Base-by-base conservation (phyloP, 2,113 vertebrate genomes). In the Ardeotis arabs region DNA sequence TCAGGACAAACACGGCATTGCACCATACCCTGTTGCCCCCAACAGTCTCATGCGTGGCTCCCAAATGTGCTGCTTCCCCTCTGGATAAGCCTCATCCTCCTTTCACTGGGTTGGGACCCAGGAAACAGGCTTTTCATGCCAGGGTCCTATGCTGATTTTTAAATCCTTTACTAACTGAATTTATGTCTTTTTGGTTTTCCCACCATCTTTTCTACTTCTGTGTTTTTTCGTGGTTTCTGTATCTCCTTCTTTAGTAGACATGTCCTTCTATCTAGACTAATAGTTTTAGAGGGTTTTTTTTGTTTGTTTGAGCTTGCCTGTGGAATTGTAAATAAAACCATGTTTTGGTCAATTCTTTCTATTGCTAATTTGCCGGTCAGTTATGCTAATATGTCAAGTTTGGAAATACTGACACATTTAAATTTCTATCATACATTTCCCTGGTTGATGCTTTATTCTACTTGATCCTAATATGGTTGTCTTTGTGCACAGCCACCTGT, bases 401-500 rank as follows among this genome's bases (percentile, higher is more conserved):
- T 75, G 39, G 33, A 44, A n/a, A 86, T 67, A 35, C 41, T 44
- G 76, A 55, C 0, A 0, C 58, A 56, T 89, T 89, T 82, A 44
- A 44, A 69, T 44, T 91, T 89, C 64, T 78, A 44, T 78, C 27
- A 20, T 89, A 19, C 33, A 13, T 82, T 82, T 89, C 39, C 16
- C 1, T 78, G 66, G 23, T 24, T 64, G 69, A 78, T 95, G 66
- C 60, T 92, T 91, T 49, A 79, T 52, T 96, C 81, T 72, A 6
- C 49, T 74, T 90, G 55, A 37, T 67, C 64, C 76, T 91, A 91
- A 87, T 94, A 53, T 58, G 53, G 78, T 64, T 84, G 64, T 87
- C 3, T 1, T 84, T 94, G 66, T 68, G 74, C 69, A 78, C 44
- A 94, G 35, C 89, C 91, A 97, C 87, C 67, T 95, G 67, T 78